Conservation (phyloP, 92 coral and sea anemone species). For the Umimayanthus kanabou region DNA sequence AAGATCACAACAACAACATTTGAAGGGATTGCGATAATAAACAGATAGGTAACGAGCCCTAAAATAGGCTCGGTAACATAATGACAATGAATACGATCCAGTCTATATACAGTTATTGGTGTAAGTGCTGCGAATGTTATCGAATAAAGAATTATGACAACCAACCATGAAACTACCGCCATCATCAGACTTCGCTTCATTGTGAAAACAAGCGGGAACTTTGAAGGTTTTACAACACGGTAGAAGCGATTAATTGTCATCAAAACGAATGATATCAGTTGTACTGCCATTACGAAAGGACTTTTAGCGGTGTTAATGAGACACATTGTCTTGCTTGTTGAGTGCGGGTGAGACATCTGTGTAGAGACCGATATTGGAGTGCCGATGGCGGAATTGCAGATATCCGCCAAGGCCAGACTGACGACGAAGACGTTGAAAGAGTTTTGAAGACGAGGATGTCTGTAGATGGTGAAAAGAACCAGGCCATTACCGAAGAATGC, state of each 20-base stretch:
- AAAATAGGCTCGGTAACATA: neutral
- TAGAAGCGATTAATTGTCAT: conserved; percentile 28
- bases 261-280: neutral
- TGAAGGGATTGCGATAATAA: neutral
- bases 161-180: neutral
- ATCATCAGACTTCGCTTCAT: neutral
- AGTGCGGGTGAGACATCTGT: too few species aligned
- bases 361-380: too few species aligned
- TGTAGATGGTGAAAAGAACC: too few species aligned
- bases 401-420: too few species aligned
- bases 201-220: neutral
- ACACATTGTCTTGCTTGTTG: too few species aligned
- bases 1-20: neutral
- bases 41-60: neutral
- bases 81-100: neutral
- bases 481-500: too few species aligned
- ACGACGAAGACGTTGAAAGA: too few species aligned
- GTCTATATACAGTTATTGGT: neutral
- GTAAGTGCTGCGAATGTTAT: neutral
- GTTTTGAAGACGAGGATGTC: too few species aligned
- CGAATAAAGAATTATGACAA: neutral
- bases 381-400: too few species aligned
- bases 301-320: too few species aligned
- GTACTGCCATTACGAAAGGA: neutral
- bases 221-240: conserved; percentile 18